Evolutionary conservation across 2,888 invertebrate species (phyloP).

Genomic region (Atethmia centrago): DNA sequence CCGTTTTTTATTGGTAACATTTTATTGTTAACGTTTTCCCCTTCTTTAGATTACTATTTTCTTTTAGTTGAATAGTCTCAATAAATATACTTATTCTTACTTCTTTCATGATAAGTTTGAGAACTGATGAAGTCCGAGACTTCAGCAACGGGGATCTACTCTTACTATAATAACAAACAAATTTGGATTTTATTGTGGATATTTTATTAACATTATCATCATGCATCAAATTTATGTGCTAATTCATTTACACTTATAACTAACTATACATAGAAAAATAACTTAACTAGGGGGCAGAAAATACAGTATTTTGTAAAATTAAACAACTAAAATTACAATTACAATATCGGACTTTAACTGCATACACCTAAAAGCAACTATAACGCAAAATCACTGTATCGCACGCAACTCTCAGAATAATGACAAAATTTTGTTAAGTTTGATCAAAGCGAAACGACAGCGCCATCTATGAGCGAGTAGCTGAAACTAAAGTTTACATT

Average conservation of each 20-base stretch:
- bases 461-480: conserved; percentile 75
- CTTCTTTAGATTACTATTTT: neutral
- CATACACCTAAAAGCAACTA: conserved; percentile 87
- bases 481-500: conserved; percentile 65
- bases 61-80: neutral
- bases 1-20: neutral
- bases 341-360: conserved; percentile 87
- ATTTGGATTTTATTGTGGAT: conserved; percentile 89
- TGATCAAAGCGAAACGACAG: conserved; percentile 70
- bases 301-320: conserved; percentile 90
- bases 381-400: conserved; percentile 83
- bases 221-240: conserved; percentile 91
- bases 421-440: conserved; percentile 65
- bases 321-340: conserved; percentile 86
- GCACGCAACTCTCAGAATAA: conserved; percentile 87
- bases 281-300: conserved; percentile 90
- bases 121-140: neutral
- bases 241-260: conserved; percentile 90
- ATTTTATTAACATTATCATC: conserved; percentile 91
- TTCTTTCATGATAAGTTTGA: neutral
- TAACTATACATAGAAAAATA: conserved; percentile 91
- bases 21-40: neutral
- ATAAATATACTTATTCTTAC: neutral
- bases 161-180: conserved; percentile 74
- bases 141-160: conserved; percentile 14